phyloP scores from a whole-genome alignment of 1,140 invertebrate genomes.

The Drosophila varians region DNA sequence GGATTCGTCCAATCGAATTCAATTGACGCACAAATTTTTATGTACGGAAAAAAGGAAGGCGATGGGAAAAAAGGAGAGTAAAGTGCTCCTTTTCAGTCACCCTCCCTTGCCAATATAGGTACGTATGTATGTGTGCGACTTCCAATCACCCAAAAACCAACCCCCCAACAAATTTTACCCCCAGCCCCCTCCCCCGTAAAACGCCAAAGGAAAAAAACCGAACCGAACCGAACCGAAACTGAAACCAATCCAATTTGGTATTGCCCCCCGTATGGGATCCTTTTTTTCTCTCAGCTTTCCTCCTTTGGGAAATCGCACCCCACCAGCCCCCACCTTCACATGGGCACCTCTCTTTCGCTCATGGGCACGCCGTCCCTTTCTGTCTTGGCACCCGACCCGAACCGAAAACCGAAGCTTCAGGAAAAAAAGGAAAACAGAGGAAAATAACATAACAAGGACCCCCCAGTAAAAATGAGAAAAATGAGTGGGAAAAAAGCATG shows the following conservation, averaged over 20 bases:
- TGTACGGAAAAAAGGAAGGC: slow-evolving; percentile 48
- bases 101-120: neutral
- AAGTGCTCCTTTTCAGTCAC: neutral
- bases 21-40: slow-evolving; percentile 83
- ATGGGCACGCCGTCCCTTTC: slow-evolving; percentile 56
- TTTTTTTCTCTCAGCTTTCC: slow-evolving; percentile 38
- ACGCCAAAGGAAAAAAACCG: slow-evolving; percentile 24
- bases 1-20: slow-evolving; percentile 81
- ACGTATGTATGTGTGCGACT: slow-evolving; percentile 17
- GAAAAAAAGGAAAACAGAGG: slow-evolving; percentile 9
- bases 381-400: slow-evolving; percentile 56
- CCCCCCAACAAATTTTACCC: slow-evolving; percentile 25
- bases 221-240: slow-evolving; percentile 56
- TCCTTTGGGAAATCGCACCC: slow-evolving; percentile 14
- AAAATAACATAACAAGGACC: slow-evolving; percentile 22
- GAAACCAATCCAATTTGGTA: slow-evolving; percentile 79
- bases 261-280: slow-evolving; percentile 47
- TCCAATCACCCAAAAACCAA: slow-evolving; percentile 53
- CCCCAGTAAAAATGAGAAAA: slow-evolving; percentile 21
- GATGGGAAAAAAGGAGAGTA: slow-evolving; percentile 12
- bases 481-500: slow-evolving; percentile 49
- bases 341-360: slow-evolving; percentile 11
- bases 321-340: neutral
- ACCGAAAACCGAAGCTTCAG: slow-evolving; percentile 48
- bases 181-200: slow-evolving; percentile 16